Conservation (phyloP, 2,888 invertebrate genomes). For the Chironomus tentans region DNA sequence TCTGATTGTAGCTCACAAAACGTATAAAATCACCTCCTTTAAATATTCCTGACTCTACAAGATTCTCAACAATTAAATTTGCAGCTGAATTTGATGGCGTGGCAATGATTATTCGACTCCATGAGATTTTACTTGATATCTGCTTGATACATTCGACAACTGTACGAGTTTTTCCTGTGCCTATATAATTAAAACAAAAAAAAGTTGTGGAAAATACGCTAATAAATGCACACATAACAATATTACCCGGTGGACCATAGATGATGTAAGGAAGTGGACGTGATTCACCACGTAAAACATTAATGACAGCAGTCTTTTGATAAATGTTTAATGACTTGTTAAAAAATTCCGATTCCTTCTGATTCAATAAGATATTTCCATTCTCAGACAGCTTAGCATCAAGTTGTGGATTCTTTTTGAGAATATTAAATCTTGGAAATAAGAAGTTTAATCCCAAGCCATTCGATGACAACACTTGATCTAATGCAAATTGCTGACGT, state of each 20-base stretch:
- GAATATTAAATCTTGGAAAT: slow-evolving; percentile 50
- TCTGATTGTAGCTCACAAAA: slow-evolving; percentile 57
- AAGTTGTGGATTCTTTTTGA: slow-evolving; percentile 33
- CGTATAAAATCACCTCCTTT: slow-evolving; percentile 69
- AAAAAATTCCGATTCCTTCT: slow-evolving; percentile 49
- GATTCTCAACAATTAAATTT: slow-evolving; percentile 69
- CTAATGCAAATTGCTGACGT: slow-evolving; percentile 66
- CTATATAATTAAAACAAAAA: slow-evolving; percentile 36
- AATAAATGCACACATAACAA: too few relatives aligned
- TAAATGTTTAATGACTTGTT: slow-evolving; percentile 62
- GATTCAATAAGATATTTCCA: slow-evolving; percentile 28
- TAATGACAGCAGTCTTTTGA: slow-evolving; percentile 71
- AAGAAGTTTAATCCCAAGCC: slow-evolving; percentile 54
- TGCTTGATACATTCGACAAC: slow-evolving; percentile 80
- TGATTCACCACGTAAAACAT: slow-evolving; percentile 68
- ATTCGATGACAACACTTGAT: slow-evolving; percentile 43
- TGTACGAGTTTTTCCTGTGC: slow-evolving; percentile 79
- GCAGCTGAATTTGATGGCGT: slow-evolving; percentile 91
- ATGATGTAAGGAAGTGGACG: slow-evolving; percentile 72
- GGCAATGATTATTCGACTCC: slow-evolving; percentile 68
- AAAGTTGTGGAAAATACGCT: not conserved
- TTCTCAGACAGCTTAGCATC: slow-evolving; percentile 33
- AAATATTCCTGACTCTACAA: slow-evolving; percentile 51
- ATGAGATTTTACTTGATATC: slow-evolving; percentile 55
- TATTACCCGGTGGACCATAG: slow-evolving; percentile 69